phyloP scores from a whole-genome alignment of 2,797 vertebrate species.

The Sebastes trivittatus region DNA sequence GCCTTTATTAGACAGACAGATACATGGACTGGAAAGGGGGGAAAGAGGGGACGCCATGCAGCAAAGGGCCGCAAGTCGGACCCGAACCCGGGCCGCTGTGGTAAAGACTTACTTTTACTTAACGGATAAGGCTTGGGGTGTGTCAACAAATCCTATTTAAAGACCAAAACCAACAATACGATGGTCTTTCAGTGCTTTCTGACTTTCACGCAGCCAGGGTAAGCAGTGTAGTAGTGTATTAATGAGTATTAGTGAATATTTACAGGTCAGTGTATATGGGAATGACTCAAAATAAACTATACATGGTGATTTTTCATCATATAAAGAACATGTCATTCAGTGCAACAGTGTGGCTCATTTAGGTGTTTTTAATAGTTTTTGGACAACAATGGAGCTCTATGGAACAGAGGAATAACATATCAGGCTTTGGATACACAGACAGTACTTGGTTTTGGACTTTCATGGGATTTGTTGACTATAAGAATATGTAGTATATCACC shows the following conservation, averaged over 20 bases:
- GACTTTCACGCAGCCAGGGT: no score
- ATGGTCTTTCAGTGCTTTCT: no score
- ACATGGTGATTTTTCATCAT: neutral
- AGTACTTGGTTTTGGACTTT: neutral
- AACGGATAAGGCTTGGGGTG: no score
- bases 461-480: neutral
- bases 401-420: neutral
- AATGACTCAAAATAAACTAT: neutral
- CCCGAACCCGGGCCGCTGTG: no score
- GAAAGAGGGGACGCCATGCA: fast-evolving
- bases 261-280: neutral
- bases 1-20: no score
- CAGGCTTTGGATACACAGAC: neutral
- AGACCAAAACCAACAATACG: no score
- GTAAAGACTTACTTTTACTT: no score
- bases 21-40: no score
- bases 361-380: neutral
- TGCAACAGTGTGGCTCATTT: neutral
- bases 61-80: fast-evolving
- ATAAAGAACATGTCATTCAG: neutral
- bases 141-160: no score
- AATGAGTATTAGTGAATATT: neutral
- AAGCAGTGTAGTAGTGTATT: no score
- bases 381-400: neutral
- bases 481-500: neutral